A percentile compares a stretch with the other conserved stretches of the same genome.
These are phyloP conservation scores for Agonopterix alstromeriana DNA, from an alignment of 2,888 invertebrate species.

Conservation along the genomic window DNA sequence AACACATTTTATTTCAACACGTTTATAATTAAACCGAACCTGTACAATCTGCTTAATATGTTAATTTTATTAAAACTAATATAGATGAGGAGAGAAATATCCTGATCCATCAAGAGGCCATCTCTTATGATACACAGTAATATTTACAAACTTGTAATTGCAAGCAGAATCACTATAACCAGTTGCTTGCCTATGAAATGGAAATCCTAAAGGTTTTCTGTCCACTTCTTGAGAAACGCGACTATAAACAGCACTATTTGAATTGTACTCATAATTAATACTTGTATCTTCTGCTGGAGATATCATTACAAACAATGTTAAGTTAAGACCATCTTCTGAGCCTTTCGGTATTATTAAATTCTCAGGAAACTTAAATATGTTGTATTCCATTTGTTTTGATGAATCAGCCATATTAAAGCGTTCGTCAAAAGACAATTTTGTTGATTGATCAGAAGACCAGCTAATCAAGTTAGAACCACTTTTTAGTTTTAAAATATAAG, in stretches of 20 bases:
- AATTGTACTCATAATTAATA: conserved; percentile 14
- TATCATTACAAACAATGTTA: conserved; percentile 57
- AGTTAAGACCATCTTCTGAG: conserved; percentile 41
- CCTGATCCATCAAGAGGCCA: conserved; percentile 25
- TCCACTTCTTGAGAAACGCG: conserved; percentile 33
- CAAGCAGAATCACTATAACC: conserved; percentile 25
- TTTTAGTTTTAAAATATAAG: conserved; percentile 31
- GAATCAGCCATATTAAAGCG: conserved; percentile 32
- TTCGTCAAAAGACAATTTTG: conserved; percentile 38
- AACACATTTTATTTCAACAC: neutral
- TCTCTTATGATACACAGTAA: conserved; percentile 47
- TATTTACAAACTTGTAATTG: conserved; percentile 57
- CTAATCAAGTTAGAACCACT: no score
- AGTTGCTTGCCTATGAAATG: conserved; percentile 48
- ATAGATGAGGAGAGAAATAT: conserved; percentile 44
- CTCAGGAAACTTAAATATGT: conserved; percentile 54
- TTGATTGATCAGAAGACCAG: conserved; percentile 13
- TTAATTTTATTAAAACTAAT: conserved; percentile 17
- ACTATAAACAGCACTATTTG: conserved; percentile 23
- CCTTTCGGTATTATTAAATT: conserved; percentile 56
- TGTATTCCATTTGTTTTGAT: conserved; percentile 19
- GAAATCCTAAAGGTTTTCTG: conserved; percentile 55
- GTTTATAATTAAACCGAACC: neutral
- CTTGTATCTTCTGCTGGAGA: conserved; percentile 29
- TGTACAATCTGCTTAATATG: no score